Evolutionary conservation across 2,113 vertebrate genomes (phyloP), one percentile per base, ranked within the genome.

Genomic region (Cyphomyrus discorhynchus): DNA sequence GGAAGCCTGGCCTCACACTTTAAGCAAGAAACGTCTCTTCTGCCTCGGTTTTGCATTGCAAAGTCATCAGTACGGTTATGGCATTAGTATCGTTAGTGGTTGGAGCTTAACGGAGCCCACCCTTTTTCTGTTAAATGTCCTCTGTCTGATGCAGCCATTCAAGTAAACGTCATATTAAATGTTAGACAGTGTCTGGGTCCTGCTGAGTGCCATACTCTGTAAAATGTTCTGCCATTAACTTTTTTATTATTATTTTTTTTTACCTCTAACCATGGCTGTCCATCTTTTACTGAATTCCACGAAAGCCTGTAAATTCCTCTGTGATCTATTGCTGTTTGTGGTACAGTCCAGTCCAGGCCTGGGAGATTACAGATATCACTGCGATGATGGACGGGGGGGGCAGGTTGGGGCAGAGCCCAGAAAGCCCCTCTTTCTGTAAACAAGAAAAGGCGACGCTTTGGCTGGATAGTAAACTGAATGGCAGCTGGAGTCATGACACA

Each of bases 1-100:
- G 95, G 95, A 95, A 95, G 93, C 93, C 85, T 91, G 92, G 91
- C 92, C 35, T 94, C 93, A 91, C 93, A 94, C 95, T 95, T 94
- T 93, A 91, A 95, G 94, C 93, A 94, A 95, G 94, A 94, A 95
- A 95, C 94, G 94, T 94, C 95, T 94, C 91, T 91, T 90, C 90
- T 46, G 91, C 92, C 92, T 91, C 91, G 90, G 90, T 93, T 92
- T 92, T 94, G 94, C 85, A 89, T 89, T 93, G 92, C 80, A 62
- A 62, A 84, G 49, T 66, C 82, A 88, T 80, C 58, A 4, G 31
- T 8, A 45, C 10, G 1, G 2, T 46, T 84, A n/a, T 11, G 70
- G 35, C 4, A 17, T 42, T 42, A 80, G 74, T 42, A 19, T 17
- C 13, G 13, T 77, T 42, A 42, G 15, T 39, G 17, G 74, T 39